These are phyloP conservation scores for Crotalus viridis DNA, from an alignment of 2,113 vertebrate species.

Conservation along the genomic window DNA sequence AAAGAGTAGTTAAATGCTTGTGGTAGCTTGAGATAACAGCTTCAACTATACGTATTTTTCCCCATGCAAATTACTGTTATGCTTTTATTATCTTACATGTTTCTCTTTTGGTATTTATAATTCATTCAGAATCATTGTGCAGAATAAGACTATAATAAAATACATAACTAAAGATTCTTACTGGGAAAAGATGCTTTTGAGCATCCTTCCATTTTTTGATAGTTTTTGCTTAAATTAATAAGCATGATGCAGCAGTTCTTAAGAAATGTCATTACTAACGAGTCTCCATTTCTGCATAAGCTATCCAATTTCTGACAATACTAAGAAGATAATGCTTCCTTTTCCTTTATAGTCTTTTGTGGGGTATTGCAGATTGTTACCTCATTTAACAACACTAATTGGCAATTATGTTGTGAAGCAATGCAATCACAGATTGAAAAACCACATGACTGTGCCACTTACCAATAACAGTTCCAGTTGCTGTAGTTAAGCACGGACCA, in stretches of 20 bases:
- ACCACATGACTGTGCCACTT: neutral
- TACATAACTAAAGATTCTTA: neutral
- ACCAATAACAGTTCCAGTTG: neutral
- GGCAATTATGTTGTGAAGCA: neutral
- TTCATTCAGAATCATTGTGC: neutral
- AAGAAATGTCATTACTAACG: neutral
- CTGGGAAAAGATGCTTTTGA: neutral
- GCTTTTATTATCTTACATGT: neutral
- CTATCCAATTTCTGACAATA: neutral
- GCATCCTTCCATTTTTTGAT: neutral
- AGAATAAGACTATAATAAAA: neutral
- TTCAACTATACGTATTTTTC: neutral
- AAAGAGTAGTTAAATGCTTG: neutral
- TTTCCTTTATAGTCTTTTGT: neutral
- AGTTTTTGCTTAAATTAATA: neutral
- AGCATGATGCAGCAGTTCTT: slow-evolving; percentile 7
- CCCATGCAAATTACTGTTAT: neutral
- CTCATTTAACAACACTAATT: neutral
- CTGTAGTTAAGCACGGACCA: neutral
- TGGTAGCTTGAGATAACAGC: neutral
- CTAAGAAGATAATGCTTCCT: neutral
- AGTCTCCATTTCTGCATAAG: neutral
- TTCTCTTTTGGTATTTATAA: neutral
- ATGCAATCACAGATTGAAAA: neutral
- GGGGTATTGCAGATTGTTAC: neutral